Conservation (phyloP, 2,797 vertebrate species). For the Pangasius krempfi region DNA sequence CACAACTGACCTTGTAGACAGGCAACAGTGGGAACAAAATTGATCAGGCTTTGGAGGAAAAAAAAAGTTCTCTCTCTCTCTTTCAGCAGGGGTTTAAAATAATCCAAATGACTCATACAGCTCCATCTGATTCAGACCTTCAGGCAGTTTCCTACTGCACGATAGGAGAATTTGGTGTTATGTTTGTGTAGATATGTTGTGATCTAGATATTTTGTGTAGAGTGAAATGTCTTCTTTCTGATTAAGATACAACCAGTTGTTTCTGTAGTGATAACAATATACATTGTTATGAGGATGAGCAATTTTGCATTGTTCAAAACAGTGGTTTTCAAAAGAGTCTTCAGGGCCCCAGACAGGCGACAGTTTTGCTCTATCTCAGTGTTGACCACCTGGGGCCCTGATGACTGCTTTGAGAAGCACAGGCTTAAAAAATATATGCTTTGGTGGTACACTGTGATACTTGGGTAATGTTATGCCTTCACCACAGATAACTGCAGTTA, state of each 20-base stretch:
- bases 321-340: background rate
- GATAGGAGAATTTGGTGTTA: background rate
- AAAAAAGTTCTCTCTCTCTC: constrained; percentile 7
- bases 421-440: background rate
- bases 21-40: constrained; percentile 59
- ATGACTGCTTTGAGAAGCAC: background rate
- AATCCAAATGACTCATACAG: constrained; percentile 4
- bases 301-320: constrained; percentile 7
- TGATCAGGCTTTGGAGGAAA: constrained; percentile 48
- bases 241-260: background rate
- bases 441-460: background rate
- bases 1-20: constrained; percentile 61
- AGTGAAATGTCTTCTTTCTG: background rate
- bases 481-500: background rate
- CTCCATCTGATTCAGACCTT: constrained; percentile 11
- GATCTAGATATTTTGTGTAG: background rate
- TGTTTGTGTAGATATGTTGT: background rate
- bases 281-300: background rate
- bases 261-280: background rate
- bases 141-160: constrained; percentile 25
- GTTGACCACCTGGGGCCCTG: background rate
- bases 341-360: background rate
- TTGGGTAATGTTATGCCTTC: background rate
- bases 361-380: background rate
- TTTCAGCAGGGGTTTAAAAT: background rate